A percentile compares a stretch with the other conserved stretches of the same genome.
phyloP scores from a whole-genome alignment of 2,113 vertebrate genomes.

The Pterophyllum scalare region DNA sequence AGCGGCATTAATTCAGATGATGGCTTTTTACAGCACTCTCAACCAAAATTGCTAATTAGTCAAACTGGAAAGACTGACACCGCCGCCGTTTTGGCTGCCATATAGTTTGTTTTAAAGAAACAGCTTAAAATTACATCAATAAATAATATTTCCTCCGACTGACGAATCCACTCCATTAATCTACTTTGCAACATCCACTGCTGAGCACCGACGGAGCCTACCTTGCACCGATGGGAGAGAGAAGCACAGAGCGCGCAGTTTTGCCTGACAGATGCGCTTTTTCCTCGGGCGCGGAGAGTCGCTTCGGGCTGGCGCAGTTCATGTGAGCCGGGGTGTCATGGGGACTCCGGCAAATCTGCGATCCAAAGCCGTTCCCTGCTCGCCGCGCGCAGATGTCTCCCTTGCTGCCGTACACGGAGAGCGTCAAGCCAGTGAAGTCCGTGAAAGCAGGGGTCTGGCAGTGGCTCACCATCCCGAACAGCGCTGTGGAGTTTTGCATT shows the following conservation, averaged over 20 bases:
- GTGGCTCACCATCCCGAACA: conserved; percentile 82
- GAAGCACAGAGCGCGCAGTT: conserved; percentile 63
- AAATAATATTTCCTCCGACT: neutral
- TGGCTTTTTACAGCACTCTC: neutral
- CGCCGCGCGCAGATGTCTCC: conserved; percentile 82
- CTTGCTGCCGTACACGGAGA: conserved; percentile 78
- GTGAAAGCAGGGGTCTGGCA: conserved; percentile 76
- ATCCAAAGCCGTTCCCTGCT: conserved; percentile 65
- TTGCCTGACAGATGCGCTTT: conserved; percentile 68
- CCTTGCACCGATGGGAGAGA: conserved; percentile 71
- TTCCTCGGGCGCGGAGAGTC: conserved; percentile 68
- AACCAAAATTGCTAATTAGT: neutral
- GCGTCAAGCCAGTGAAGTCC: conserved; percentile 75
- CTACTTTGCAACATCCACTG: neutral
- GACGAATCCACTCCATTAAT: neutral
- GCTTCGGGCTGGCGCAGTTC: conserved; percentile 76
- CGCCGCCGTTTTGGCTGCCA: neutral
- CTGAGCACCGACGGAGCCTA: conserved; percentile 18
- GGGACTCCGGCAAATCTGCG: conserved; percentile 77
- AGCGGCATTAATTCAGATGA: conserved; percentile 8
- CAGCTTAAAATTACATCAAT: neutral
- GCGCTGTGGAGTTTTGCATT: conserved; percentile 76
- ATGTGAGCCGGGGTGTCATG: conserved; percentile 68
- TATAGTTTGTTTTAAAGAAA: neutral
- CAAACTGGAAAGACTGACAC: neutral